These are phyloP conservation scores for Caenorhabditis angaria DNA, from an alignment of 2,888 invertebrate genomes.

Conservation along the genomic window DNA sequence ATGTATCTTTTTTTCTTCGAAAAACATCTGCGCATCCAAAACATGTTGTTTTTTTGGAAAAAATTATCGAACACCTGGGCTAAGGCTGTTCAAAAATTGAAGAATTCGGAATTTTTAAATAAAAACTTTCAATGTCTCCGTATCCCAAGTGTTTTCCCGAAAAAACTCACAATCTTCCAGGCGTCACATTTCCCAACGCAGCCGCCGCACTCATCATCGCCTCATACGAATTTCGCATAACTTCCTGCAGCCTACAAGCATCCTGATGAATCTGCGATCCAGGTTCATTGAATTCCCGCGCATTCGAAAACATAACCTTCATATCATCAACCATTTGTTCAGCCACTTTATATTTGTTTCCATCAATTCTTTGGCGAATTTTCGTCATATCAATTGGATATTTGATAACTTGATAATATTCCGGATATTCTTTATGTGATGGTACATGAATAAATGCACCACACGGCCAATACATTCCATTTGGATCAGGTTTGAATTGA, in stretches of 20 bases:
- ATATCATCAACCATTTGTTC: conserved; percentile 62
- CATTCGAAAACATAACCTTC: conserved; percentile 92
- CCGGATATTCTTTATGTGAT: conserved; percentile 90
- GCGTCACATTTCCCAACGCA: background rate
- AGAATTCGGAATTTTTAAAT: too few species aligned
- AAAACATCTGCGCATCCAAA: too few species aligned
- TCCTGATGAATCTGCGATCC: conserved; percentile 83
- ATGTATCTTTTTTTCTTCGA: too few species aligned
- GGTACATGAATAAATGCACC: conserved; percentile 95
- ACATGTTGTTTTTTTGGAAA: too few species aligned
- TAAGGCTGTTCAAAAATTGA: too few species aligned
- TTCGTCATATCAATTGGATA: conserved; percentile 92
- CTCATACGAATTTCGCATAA: conserved; percentile 23
- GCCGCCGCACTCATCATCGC: conserved; percentile 11
- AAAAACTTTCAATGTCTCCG: too few species aligned
- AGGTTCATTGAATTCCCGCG: conserved; percentile 94
- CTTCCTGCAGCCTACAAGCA: conserved; percentile 38
- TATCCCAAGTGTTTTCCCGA: too few species aligned
- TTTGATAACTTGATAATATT: conserved; percentile 95
- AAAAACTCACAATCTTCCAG: background rate
- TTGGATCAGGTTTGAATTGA: conserved; percentile 76
- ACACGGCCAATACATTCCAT: conserved; percentile 80
- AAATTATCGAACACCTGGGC: too few species aligned
- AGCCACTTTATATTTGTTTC: conserved; percentile 60
- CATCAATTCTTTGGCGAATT: conserved; percentile 77